phyloP scores from a whole-genome alignment of 2,113 vertebrate species.

The Coregonus clupeaformis region DNA sequence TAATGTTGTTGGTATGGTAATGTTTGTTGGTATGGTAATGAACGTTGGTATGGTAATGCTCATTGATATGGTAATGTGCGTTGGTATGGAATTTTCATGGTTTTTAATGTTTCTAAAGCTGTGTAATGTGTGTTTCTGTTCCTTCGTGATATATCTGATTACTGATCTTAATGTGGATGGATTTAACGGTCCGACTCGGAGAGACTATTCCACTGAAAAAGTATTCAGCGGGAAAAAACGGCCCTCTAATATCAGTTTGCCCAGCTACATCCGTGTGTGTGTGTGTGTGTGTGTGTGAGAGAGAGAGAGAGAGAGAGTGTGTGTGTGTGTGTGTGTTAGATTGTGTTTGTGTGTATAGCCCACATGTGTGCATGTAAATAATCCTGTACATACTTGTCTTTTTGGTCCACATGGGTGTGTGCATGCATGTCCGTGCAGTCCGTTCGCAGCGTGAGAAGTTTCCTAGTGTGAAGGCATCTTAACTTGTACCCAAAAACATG shows the following conservation, averaged over 20 bases:
- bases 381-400: neutral
- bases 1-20: neutral
- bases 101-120: neutral
- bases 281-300: neutral
- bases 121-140: neutral
- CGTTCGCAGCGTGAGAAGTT: too few species aligned
- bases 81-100: slow-evolving; percentile 10
- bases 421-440: neutral
- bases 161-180: neutral
- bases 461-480: too few species aligned
- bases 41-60: too few species aligned
- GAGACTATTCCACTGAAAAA: neutral
- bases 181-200: neutral
- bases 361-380: neutral
- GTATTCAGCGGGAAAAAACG: neutral
- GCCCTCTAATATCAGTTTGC: neutral
- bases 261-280: neutral
- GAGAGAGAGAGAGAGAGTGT: neutral
- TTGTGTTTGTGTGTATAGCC: neutral
- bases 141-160: neutral
- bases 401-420: neutral
- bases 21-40: too few species aligned
- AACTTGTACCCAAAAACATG: too few species aligned
- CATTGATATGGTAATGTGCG: too few species aligned
- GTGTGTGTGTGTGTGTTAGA: neutral